Base-by-base conservation (phyloP, 2,888 invertebrate genomes). In the Drosophila seclusa region DNA sequence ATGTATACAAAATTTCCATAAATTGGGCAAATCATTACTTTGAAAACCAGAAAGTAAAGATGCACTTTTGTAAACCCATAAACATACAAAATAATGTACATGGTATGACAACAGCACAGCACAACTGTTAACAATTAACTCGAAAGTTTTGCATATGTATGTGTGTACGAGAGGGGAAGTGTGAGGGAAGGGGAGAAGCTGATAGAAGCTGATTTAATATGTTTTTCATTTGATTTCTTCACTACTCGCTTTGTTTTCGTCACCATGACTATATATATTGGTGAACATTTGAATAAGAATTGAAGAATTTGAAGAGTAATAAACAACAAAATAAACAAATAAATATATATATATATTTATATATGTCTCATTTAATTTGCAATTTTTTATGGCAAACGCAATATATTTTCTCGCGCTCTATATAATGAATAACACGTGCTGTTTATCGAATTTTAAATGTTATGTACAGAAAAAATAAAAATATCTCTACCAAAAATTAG, bases 211-310 rank as follows among this genome's bases (percentile, higher is more conserved):
- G 10, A 32, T 32, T 32, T 32, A 32, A 32, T 32, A 32, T 32
- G 76, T 82, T 82, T 79, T 82, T 82, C 55, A 68, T 82, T 66
- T 80, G 52, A 48, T 68, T 68, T 69, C 31, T 54, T 45, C 24
- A 24, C 24, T 24, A 16, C n/a, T 40, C 54, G 61, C 45, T 68
- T 60, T 62, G 54, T 52, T 61, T 65, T 78, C 66, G 75, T 52
- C 38, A 76, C 55, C 79, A 68, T 82, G 76, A 76, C 59, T 80
- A 66, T 64, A 66, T 40, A 50, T 29, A 40, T 40, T 45, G 4
- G 24, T 16, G 8, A 16, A 24, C 24, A 16, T 24, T 21, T 13
- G 42, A 21, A 42, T 45, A 45, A 32, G 32, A 32, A 32, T 10
- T 10, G 32, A 32, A 32, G 4, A 32, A 32, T 32, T 32, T 32